These are phyloP conservation scores for Coluber constrictor DNA, from an alignment of 2,797 vertebrate species.

Conservation along the genomic window DNA sequence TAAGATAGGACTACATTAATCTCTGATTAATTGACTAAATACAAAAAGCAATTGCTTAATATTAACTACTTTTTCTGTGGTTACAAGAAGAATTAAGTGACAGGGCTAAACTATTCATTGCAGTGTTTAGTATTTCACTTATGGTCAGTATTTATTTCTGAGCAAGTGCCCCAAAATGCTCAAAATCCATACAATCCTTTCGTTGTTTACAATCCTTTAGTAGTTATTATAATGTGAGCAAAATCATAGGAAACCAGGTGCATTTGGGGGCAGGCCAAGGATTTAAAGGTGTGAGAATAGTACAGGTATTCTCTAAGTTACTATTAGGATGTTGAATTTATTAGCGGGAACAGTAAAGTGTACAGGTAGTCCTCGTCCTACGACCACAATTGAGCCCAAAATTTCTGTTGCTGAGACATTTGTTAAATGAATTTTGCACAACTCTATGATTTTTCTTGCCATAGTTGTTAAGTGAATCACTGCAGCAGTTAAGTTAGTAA, in stretches of 20 bases:
- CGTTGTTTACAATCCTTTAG: background rate
- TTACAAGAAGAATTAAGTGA: constrained; percentile 37
- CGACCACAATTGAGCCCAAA: too few species aligned
- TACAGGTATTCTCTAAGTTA: too few species aligned
- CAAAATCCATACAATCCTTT: background rate
- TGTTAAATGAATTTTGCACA: too few species aligned
- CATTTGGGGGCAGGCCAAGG: background rate
- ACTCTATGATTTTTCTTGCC: too few species aligned
- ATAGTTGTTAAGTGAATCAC: too few species aligned
- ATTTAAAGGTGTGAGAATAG: background rate
- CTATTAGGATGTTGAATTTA: too few species aligned
- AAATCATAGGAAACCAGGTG: background rate
- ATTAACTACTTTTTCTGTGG: constrained; percentile 29
- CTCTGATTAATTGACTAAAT: constrained; percentile 53
- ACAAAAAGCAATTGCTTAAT: constrained; percentile 36
- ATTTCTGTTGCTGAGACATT: too few species aligned
- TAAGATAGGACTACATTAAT: constrained; percentile 35
- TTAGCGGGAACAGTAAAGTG: too few species aligned
- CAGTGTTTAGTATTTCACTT: constrained; percentile 5
- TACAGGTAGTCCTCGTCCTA: too few species aligned
- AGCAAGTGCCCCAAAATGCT: background rate
- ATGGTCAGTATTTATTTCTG: background rate
- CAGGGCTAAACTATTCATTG: constrained; percentile 9
- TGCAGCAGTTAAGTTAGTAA: too few species aligned
- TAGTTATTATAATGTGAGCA: background rate